Evolutionary conservation across 2,113 vertebrate genomes (phyloP).

Genomic region (Callipepla squamata): DNA sequence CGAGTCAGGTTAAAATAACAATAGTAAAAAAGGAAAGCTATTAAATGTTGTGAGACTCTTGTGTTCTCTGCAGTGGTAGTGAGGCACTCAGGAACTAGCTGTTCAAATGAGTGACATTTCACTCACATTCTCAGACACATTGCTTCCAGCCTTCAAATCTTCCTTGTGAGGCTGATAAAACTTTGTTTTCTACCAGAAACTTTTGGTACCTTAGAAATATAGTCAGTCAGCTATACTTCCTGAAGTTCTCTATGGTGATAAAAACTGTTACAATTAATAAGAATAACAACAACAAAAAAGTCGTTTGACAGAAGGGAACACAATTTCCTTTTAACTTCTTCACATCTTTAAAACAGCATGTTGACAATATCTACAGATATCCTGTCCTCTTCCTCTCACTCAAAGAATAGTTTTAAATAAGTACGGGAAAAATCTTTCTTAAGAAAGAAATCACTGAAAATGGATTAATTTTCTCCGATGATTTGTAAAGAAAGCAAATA

Average conservation of each 20-base stretch:
- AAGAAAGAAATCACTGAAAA: not conserved
- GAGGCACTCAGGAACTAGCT: not conserved
- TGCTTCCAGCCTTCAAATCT: not conserved
- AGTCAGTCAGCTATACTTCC: not conserved
- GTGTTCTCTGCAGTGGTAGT: not conserved
- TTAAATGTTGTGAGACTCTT: not conserved
- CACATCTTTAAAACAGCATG: not conserved
- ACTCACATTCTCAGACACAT: not conserved
- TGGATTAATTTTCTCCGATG: not conserved
- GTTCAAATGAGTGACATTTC: not conserved
- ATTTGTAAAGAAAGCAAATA: not conserved
- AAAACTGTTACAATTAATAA: not conserved
- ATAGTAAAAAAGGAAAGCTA: rapidly evolving
- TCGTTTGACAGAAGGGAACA: not conserved
- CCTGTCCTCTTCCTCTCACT: not conserved
- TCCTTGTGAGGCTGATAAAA: not conserved
- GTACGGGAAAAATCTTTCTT: not conserved
- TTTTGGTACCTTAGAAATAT: not conserved
- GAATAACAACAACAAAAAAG: not conserved
- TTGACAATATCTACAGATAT: not conserved
- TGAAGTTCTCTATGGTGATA: not conserved
- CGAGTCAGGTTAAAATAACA: not conserved
- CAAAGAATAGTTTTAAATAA: not conserved
- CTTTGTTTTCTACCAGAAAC: not conserved
- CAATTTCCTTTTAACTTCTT: not conserved